phyloP scores from a whole-genome alignment of 2,113 vertebrate species.

The Ranitomeya imitator region DNA sequence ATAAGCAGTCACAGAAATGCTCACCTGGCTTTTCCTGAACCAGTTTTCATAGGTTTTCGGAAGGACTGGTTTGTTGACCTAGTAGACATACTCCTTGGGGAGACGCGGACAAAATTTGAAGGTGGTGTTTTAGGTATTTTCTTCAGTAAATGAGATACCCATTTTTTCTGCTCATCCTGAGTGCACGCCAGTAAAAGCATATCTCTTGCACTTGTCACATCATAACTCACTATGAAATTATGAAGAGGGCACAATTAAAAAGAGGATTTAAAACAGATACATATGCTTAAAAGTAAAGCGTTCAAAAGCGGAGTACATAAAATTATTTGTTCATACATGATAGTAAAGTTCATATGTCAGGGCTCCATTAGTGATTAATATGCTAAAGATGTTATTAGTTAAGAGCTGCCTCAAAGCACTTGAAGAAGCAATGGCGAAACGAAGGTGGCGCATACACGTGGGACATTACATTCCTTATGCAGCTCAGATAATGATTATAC shows the following conservation, averaged over 20 bases:
- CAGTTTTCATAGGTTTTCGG: slow-evolving; percentile 91
- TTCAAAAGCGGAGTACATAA: neutral
- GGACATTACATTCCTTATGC: too few relatives aligned
- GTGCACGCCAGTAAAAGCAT: slow-evolving; percentile 92
- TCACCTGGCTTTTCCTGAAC: slow-evolving; percentile 95
- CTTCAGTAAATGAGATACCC: slow-evolving; percentile 97
- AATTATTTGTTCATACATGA: too few relatives aligned
- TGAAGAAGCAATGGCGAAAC: too few relatives aligned
- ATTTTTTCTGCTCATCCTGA: slow-evolving; percentile 98
- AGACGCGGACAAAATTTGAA: slow-evolving; percentile 87
- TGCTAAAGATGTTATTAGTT: too few relatives aligned
- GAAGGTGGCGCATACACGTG: too few relatives aligned
- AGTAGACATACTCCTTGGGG: slow-evolving; percentile 90
- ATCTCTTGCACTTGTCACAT: slow-evolving; percentile 94
- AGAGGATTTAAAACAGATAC: neutral
- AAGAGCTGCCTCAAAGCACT: too few relatives aligned
- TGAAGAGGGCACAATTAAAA: neutral
- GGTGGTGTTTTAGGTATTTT: slow-evolving; percentile 97
- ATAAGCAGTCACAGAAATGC: slow-evolving; percentile 22
- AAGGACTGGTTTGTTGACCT: slow-evolving; percentile 96
- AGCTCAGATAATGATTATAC: too few relatives aligned
- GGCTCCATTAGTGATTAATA: too few relatives aligned
- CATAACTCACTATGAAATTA: slow-evolving; percentile 86
- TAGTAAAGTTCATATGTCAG: too few relatives aligned
- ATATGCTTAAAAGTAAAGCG: neutral